Base-by-base conservation (phyloP, 2,888 invertebrate species). In the Diabrotica balteata region DNA sequence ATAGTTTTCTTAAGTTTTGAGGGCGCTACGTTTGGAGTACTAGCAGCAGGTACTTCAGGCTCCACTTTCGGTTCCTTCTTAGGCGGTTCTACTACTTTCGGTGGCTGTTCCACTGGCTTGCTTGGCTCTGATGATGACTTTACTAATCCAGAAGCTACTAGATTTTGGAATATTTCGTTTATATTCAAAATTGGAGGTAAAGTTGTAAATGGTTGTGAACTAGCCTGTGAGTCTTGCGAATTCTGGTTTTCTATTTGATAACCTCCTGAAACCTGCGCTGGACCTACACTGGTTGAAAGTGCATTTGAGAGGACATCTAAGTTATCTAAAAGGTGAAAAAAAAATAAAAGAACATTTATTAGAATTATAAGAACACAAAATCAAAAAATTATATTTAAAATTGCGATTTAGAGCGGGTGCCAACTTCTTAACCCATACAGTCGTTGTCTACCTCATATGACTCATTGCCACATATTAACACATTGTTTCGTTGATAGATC, bases 121-220 rank as follows among this genome's bases (percentile, higher is more conserved):
- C 67, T 60, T n/a, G 47, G 51, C 8, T 68, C 66, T 5, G 64
- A n/a, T 4, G 60, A 50, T n/a, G 77, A 80, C 11, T 86, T 88
- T 47, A 94, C 89, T 59, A 94, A 90, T n/a, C 94, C 97, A 2
- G 93, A 92, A 0, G 93, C 93, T 1, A 96, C 90, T 7, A 97
- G 84, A 82, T 94, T 94, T 70, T 93, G 91, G 80, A 96, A 93
- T 44, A 97, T 85, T 73, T 94, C 94, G 70, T 89, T 91, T 42
- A 97, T 92, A 78, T 95, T 93, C 10, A 78, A 50, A 6, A 68
- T 62, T 17, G 67, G 82, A 65, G 84, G 83, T 43, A 76, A 64
- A 7, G 79, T 65, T 42, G 74, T 59, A 5, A 61, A 44, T 0
- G 69, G 55, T n/a, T 68, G 63, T 10, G 72, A 8, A 10, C 22